Evolutionary conservation across 2,113 vertebrate genomes (phyloP), one percentile per base, ranked within the genome.

Genomic region (Gallinago paraguaiae): DNA sequence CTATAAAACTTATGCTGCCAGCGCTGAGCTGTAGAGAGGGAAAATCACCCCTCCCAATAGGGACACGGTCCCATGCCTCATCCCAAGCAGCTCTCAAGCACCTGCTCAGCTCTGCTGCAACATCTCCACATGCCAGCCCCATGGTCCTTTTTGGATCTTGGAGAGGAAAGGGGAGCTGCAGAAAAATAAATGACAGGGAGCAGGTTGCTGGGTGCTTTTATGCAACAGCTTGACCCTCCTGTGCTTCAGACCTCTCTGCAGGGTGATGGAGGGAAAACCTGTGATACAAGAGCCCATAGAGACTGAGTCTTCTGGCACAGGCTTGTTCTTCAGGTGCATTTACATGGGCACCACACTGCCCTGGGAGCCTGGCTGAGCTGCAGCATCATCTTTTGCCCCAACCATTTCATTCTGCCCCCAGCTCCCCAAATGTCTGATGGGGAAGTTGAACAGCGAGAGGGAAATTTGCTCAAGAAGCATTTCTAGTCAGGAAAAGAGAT

Each of bases 271-370:
- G 31, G 33, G 43, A 37, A 74, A 70, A 22, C 1, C 41, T 51
- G 50, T 9, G 65, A 33, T 39, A n/a, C 19, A 23, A 25, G 46
- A 54, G 28, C 51, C 7, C 41, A 14, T 10, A 65, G 54, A 61
- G 30, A 30, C 23, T 8, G 39, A 7, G 14, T 35, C 28, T 51
- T 41, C 17, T 69, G 63, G 24, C 31, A 7, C 0, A 1, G 48
- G 5, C 27, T 80, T 7, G 13, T n/a, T 57, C 59, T 27, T 48
- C 0, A 0, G 5, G 50, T 20, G 51, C 4, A 5, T 13, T 54
- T 59, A 15, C 43, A 27, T 16, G 39, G 57, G 71, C n/a, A 14
- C 31, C 1, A 3, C 22, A 7, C 28, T 0, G 0, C 4, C 37
- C 19, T 22, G 27, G n/a, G 51, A 27, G 53, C 51, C 50, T 2